Percentiles rank a stretch among this genome's conserved stretches.
phyloP scores from a whole-genome alignment of 2,113 vertebrate genomes.

The Anhinga anhinga region DNA sequence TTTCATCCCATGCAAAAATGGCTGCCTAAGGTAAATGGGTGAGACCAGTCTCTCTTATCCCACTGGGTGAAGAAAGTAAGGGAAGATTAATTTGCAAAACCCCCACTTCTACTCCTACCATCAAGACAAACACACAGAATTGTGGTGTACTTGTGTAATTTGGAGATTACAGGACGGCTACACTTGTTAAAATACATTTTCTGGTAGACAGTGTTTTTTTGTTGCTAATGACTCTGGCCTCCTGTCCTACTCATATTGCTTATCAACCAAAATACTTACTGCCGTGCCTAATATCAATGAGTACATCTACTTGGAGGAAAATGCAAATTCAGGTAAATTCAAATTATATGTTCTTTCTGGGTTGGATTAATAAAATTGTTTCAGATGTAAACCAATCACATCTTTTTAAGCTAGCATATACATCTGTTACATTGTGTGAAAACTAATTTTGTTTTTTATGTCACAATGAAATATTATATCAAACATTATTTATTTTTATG shows the following conservation, averaged over 20 bases:
- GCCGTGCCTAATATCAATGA: background rate
- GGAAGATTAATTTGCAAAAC: background rate
- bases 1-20: background rate
- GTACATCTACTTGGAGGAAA: background rate
- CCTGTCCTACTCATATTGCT: background rate
- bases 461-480: background rate
- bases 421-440: background rate
- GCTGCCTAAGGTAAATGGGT: background rate
- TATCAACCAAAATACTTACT: background rate
- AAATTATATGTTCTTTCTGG: background rate
- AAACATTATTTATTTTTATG: background rate
- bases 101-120: background rate
- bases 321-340: background rate
- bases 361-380: background rate
- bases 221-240: background rate
- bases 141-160: background rate
- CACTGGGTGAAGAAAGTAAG: background rate
- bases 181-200: background rate
- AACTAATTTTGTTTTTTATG: background rate
- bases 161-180: background rate
- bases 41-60: background rate
- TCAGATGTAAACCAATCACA: background rate
- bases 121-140: background rate
- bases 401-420: background rate
- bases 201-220: background rate